Percentiles rank a stretch among this genome's conserved stretches.
Evolutionary conservation across 92 coral and sea anemone species (phyloP).

Genomic region (Meandrina meandrites): DNA sequence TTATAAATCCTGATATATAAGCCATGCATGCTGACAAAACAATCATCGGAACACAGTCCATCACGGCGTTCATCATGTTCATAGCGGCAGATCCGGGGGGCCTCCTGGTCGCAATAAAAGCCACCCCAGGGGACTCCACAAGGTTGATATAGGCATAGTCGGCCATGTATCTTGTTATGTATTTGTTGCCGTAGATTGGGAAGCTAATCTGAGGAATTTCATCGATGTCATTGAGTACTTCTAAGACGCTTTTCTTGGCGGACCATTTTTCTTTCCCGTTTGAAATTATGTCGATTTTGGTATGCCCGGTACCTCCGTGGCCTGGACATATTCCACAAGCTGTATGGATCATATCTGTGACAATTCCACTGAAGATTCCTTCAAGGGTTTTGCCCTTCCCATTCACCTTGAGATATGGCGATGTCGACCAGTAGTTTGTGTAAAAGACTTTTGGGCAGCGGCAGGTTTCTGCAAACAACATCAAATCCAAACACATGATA

Average conservation of each 20-base stretch:
- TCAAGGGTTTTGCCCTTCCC: conserved; percentile 20
- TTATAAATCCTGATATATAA: conserved; percentile 62
- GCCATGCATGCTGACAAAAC: conserved; percentile 60
- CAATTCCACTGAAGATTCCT: conserved; percentile 67
- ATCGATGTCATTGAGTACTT: conserved; percentile 62
- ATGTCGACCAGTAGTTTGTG: conserved; percentile 73
- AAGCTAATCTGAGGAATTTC: conserved; percentile 72
- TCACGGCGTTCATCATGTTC: conserved; percentile 43
- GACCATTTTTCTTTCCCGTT: conserved; percentile 48
- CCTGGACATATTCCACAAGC: conserved; percentile 80
- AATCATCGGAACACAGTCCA: conserved; percentile 65
- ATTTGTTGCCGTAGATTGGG: conserved; percentile 77
- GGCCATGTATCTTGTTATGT: conserved; percentile 64
- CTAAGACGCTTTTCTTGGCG: conserved; percentile 31
- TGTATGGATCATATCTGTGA: conserved; percentile 37
- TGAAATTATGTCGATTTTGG: conserved; percentile 33
- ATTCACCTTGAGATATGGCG: conserved; percentile 67
- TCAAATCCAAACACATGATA: background rate
- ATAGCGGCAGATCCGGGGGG: conserved; percentile 34
- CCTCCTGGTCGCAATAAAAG: conserved; percentile 65
- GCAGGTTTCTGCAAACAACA: conserved; percentile 64
- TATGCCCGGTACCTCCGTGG: conserved; percentile 43
- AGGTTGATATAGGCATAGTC: conserved; percentile 64
- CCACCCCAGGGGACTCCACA: conserved; percentile 82
- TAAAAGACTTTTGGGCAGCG: conserved; percentile 69